Evolutionary conservation across 2,797 vertebrate species (phyloP).

Genomic region (Scolopax rusticola): DNA sequence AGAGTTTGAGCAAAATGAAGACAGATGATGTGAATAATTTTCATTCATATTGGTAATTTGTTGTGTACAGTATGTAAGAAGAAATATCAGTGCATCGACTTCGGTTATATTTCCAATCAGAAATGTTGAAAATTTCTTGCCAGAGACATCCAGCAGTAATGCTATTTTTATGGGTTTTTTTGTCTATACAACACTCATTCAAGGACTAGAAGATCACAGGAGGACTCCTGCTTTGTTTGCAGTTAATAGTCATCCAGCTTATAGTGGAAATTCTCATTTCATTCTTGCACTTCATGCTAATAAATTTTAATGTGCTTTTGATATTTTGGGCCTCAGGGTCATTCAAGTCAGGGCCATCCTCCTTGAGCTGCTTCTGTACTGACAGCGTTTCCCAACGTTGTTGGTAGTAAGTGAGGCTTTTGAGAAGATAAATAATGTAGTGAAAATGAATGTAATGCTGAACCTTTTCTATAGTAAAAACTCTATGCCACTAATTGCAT

Average conservation of each 20-base stretch:
- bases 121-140: background rate
- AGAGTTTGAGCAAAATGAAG: background rate
- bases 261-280: constrained; percentile 7
- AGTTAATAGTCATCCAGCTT: background rate
- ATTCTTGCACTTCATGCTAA: constrained; percentile 9
- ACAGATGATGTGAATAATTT: background rate
- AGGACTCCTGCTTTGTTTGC: constrained; percentile 32
- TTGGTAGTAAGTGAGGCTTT: background rate
- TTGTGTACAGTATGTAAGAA: background rate
- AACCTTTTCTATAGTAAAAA: background rate
- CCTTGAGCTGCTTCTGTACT: background rate
- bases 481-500: background rate
- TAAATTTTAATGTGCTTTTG: constrained; percentile 13
- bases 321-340: background rate
- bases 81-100: background rate
- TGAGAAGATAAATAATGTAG: background rate
- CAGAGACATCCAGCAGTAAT: background rate
- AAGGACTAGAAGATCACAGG: background rate
- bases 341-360: background rate
- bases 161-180: background rate
- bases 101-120: background rate
- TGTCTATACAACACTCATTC: background rate
- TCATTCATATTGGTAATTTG: background rate
- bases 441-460: background rate
- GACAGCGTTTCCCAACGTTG: background rate